phyloP scores from a whole-genome alignment of 2,888 invertebrate species.

The Thera britannica region DNA sequence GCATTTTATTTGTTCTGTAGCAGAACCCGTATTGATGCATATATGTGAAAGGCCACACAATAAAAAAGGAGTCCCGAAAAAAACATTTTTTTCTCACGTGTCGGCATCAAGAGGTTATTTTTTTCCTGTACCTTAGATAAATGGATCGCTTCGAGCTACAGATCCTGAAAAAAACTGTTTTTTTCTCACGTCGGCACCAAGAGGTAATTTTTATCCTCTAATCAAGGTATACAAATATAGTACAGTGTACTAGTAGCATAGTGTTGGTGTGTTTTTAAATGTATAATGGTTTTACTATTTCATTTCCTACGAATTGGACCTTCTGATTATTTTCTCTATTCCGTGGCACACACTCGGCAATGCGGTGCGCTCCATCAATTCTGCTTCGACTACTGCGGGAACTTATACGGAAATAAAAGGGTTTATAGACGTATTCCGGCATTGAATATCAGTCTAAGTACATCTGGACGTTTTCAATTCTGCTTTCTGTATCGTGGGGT shows the following conservation, averaged over 20 bases:
- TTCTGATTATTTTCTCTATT: constrained; percentile 10
- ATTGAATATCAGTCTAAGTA: constrained; percentile 25
- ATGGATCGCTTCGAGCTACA: no score
- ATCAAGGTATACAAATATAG: no score
- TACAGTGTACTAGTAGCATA: no score
- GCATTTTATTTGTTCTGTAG: constrained; percentile 1
- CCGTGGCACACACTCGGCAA: constrained; percentile 9
- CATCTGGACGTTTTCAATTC: constrained; percentile 21
- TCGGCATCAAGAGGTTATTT: no score
- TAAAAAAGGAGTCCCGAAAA: no score
- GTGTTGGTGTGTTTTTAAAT: no score
- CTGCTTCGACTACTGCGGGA: constrained; percentile 21
- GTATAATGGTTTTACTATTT: not conserved
- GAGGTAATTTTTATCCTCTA: no score
- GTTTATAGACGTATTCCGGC: constrained; percentile 18
- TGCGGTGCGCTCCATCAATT: constrained; percentile 30
- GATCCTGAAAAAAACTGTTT: no score
- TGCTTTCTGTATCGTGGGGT: constrained; percentile 14
- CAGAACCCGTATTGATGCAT: constrained; percentile 5
- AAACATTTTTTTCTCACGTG: no score
- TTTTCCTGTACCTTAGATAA: no score
- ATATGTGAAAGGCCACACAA: not conserved
- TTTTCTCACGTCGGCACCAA: no score
- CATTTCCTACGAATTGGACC: not conserved
- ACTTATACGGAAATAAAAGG: constrained; percentile 27